Percentiles rank a stretch among this genome's conserved stretches.
These are phyloP conservation scores for Ectropis grisescens DNA, from an alignment of 1,140 invertebrate species.

Conservation along the genomic window DNA sequence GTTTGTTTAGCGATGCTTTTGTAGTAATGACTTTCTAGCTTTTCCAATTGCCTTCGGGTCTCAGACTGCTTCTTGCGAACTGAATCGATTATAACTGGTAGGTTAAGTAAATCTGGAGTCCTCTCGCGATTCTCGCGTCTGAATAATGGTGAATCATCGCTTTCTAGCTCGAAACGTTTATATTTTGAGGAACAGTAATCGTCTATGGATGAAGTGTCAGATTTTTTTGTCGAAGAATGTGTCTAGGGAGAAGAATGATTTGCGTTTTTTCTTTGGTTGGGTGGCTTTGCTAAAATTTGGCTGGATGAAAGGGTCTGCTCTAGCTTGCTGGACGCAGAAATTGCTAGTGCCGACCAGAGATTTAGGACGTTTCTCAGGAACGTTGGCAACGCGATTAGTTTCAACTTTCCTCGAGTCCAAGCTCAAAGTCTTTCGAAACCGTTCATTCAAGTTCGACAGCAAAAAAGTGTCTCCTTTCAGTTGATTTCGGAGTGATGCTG, in stretches of 20 bases:
- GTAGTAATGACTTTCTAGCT: slow-evolving; percentile 65
- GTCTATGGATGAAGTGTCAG: slow-evolving; percentile 62
- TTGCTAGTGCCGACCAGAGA: slow-evolving; percentile 58
- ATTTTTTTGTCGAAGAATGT: slow-evolving; percentile 66
- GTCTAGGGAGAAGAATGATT: slow-evolving; percentile 66
- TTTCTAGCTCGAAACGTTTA: slow-evolving; percentile 63
- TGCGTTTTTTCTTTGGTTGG: slow-evolving; percentile 60
- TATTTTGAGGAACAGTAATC: slow-evolving; percentile 68
- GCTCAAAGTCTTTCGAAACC: slow-evolving; percentile 64
- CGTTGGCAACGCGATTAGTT: slow-evolving; percentile 42
- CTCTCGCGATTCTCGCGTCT: slow-evolving; percentile 39
- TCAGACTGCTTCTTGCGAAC: slow-evolving; percentile 55
- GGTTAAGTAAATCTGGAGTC: slow-evolving; percentile 58
- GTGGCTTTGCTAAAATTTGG: slow-evolving; percentile 45
- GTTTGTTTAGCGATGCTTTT: slow-evolving; percentile 48
- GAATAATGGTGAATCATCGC: slow-evolving; percentile 63
- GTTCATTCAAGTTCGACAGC: slow-evolving; percentile 60
- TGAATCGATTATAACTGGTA: slow-evolving; percentile 58
- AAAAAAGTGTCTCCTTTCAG: slow-evolving; percentile 48
- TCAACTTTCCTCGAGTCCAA: slow-evolving; percentile 58
- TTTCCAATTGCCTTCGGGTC: slow-evolving; percentile 58
- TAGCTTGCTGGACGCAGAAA: slow-evolving; percentile 46
- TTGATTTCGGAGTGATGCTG: slow-evolving; percentile 54
- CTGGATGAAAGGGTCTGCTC: slow-evolving; percentile 26
- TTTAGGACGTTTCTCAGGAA: slow-evolving; percentile 49